Evolutionary conservation across 2,113 vertebrate genomes (phyloP).

Genomic region (Anolis carolinensis): DNA sequence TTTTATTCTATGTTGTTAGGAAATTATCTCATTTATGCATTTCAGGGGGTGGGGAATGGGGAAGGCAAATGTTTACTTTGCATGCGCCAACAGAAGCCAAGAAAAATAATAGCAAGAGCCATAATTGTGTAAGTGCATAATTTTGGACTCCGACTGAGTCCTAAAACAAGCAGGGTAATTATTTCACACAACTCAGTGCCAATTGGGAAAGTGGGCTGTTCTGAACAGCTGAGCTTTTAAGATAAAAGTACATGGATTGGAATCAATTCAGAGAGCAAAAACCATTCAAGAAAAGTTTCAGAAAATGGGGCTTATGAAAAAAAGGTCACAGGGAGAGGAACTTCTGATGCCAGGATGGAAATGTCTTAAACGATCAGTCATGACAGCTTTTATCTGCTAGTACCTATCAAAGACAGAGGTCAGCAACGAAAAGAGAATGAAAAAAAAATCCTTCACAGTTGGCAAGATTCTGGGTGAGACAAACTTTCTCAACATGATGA

Average conservation of each 20-base stretch:
- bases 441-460: too few species aligned
- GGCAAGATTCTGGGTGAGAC: too few species aligned
- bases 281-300: constrained; percentile 23
- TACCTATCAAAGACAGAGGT: background rate
- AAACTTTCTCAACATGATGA: too few species aligned
- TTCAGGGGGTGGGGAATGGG: constrained; percentile 7
- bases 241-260: constrained; percentile 59
- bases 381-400: background rate
- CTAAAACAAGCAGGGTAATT: constrained; percentile 68
- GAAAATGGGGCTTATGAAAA: constrained; percentile 25
- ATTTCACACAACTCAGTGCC: constrained; percentile 66
- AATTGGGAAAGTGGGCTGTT: constrained; percentile 62
- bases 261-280: constrained; percentile 55
- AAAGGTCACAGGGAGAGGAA: constrained; percentile 12
- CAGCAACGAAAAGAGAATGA: too few species aligned
- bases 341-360: background rate
- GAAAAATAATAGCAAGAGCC: constrained; percentile 56
- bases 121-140: constrained; percentile 67
- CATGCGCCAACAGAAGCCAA: constrained; percentile 36
- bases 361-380: background rate
- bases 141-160: constrained; percentile 61
- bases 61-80: constrained; percentile 53
- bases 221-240: constrained; percentile 59
- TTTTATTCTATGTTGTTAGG: constrained; percentile 47
- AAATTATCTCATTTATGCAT: constrained; percentile 54